A percentile compares a stretch with the other conserved stretches of the same genome.
Evolutionary conservation across 2,888 invertebrate species (phyloP).

Genomic region (Rapana venosa): DNA sequence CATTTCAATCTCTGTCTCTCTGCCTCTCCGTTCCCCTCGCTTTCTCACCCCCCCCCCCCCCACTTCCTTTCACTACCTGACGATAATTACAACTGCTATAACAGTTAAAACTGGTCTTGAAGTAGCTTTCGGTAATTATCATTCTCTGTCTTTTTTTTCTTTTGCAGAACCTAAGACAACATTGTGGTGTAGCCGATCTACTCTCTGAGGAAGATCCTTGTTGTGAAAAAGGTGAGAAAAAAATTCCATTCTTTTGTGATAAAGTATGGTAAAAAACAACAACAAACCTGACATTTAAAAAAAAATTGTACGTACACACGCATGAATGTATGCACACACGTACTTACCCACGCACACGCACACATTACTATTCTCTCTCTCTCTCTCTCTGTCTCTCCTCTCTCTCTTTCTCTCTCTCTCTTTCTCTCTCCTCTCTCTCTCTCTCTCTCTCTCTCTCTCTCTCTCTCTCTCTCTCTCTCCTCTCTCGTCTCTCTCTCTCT

Average conservation of each 20-base stretch:
- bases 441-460: slow-evolving; percentile 16
- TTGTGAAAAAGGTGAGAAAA: too few relatives aligned
- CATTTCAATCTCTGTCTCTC: background rate
- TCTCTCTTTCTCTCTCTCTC: slow-evolving; percentile 2
- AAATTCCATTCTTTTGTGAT: too few relatives aligned
- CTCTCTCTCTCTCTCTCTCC: slow-evolving; percentile 11
- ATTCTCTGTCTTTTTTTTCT: background rate
- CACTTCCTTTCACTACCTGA: background rate
- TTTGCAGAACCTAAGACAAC: background rate
- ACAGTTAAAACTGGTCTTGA: too few relatives aligned
- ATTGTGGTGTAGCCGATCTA: too few relatives aligned
- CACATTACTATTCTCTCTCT: too few relatives aligned
- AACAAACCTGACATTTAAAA: too few relatives aligned
- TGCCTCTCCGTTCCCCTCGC: background rate
- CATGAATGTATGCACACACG: too few relatives aligned
- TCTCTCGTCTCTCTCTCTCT: background rate
- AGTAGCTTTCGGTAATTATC: background rate
- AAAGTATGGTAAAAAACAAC: too few relatives aligned
- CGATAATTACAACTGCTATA: too few relatives aligned
- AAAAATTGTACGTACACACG: too few relatives aligned
- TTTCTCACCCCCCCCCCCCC: background rate
- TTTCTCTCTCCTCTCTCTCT: slow-evolving; percentile 11
- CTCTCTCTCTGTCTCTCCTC: too few relatives aligned
- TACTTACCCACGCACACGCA: background rate
- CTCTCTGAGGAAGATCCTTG: too few relatives aligned